Percentiles rank a stretch among this genome's conserved stretches.
phyloP scores from a whole-genome alignment of 2,797 vertebrate genomes.

The Merluccius polli region DNA sequence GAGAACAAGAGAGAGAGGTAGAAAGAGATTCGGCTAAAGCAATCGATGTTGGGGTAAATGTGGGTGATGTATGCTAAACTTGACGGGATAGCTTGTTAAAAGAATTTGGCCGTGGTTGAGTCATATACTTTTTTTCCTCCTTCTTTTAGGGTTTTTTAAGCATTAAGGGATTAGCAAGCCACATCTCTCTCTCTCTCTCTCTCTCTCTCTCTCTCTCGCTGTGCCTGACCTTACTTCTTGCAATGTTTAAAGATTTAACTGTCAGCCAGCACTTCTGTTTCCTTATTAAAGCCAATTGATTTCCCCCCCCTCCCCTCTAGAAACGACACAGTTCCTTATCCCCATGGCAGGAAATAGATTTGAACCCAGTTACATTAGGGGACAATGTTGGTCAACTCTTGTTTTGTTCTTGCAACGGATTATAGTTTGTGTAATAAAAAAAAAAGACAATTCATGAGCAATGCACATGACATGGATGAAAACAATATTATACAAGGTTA shows the following conservation, averaged over 20 bases:
- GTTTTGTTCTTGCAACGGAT: neutral
- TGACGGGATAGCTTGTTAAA: slow-evolving; percentile 54
- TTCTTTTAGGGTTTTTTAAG: slow-evolving; percentile 37
- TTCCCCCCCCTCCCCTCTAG: no score
- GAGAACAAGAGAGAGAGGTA: neutral
- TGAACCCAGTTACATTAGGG: neutral
- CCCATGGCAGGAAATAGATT: neutral
- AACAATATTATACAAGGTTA: neutral
- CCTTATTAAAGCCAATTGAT: neutral
- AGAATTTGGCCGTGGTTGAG: slow-evolving; percentile 50
- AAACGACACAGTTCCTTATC: no score
- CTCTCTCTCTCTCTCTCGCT: neutral
- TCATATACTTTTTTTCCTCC: slow-evolving; percentile 45
- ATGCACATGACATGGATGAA: neutral
- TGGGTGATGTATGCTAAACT: slow-evolving; percentile 27
- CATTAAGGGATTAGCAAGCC: slow-evolving; percentile 57
- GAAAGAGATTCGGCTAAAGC: neutral
- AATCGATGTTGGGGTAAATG: slow-evolving; percentile 52
- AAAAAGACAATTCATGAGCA: neutral
- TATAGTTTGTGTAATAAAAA: neutral
- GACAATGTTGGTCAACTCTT: neutral
- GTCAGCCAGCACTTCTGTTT: neutral
- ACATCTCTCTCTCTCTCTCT: slow-evolving; percentile 34
- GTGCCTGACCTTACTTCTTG: neutral
- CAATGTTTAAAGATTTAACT: neutral